These are phyloP conservation scores for Sula dactylatra DNA, from an alignment of 2,113 vertebrate species.

Conservation along the genomic window DNA sequence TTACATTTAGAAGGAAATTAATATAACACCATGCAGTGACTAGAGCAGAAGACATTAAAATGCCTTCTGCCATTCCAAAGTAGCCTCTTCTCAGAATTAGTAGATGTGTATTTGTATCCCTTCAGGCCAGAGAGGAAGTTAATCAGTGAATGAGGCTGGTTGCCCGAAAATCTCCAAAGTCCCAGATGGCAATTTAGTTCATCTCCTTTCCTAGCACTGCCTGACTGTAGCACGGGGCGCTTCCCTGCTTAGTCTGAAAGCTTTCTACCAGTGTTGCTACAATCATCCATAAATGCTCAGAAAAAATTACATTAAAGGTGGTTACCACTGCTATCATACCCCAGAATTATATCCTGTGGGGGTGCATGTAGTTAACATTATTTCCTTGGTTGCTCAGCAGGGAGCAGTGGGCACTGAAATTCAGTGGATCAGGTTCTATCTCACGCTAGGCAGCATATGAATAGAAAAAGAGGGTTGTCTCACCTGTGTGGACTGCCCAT, in stretches of 20 bases:
- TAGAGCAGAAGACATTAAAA: not conserved
- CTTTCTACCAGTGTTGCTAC: not conserved
- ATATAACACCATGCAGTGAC: not conserved
- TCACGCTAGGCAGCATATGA: not conserved
- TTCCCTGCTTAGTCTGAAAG: not conserved
- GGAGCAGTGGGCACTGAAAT: not conserved
- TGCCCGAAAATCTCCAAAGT: not conserved
- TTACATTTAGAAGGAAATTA: not conserved
- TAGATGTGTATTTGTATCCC: not conserved
- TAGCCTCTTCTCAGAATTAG: not conserved
- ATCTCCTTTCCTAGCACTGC: not conserved
- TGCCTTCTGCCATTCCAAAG: not conserved
- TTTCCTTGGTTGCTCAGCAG: not conserved
- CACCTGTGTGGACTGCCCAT: not conserved
- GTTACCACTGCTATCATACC: not conserved
- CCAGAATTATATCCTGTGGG: not conserved
- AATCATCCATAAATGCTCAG: not conserved
- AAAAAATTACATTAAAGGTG: not conserved
- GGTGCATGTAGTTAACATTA: not conserved
- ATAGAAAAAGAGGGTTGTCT: not conserved
- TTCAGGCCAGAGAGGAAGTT: not conserved
- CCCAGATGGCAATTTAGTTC: not conserved
- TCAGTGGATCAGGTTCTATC: not conserved
- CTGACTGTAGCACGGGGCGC: rapidly evolving
- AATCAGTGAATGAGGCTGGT: not conserved